Evolutionary conservation across 2,113 vertebrate species (phyloP).

Genomic region (Dissostichus mawsoni): DNA sequence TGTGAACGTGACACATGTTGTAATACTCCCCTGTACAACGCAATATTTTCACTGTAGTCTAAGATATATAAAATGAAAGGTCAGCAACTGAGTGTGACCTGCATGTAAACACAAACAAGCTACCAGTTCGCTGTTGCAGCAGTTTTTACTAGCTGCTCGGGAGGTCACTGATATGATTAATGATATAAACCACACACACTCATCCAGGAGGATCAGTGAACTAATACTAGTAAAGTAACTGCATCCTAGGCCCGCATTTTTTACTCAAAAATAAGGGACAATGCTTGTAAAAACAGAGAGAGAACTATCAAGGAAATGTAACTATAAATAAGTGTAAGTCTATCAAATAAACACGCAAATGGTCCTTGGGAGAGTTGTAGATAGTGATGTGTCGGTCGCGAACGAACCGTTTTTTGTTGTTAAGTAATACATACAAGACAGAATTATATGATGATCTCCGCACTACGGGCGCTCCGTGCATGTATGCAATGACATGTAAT

Average conservation of each 20-base stretch:
- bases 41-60: not conserved
- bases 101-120: conserved; percentile 12
- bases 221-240: not conserved
- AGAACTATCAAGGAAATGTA: too few species aligned
- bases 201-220: not conserved
- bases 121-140: not conserved
- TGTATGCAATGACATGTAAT: too few species aligned
- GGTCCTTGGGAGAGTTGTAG: too few species aligned
- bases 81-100: not conserved
- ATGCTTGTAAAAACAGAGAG: too few species aligned
- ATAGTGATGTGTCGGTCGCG: too few species aligned
- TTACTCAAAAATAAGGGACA: too few species aligned
- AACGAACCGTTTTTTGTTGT: too few species aligned
- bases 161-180: conserved; percentile 8
- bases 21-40: not conserved
- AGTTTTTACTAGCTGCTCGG: not conserved
- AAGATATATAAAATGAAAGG: not conserved
- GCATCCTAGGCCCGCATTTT: not conserved
- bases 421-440: too few species aligned
- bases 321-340: not conserved
- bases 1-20: too few species aligned
- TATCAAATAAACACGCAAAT: not conserved
- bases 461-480: too few species aligned
- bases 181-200: not conserved
- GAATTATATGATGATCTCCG: too few species aligned